Evolutionary conservation across 2,797 vertebrate species (phyloP).

Genomic region (Arnoldichthys spilopterus): DNA sequence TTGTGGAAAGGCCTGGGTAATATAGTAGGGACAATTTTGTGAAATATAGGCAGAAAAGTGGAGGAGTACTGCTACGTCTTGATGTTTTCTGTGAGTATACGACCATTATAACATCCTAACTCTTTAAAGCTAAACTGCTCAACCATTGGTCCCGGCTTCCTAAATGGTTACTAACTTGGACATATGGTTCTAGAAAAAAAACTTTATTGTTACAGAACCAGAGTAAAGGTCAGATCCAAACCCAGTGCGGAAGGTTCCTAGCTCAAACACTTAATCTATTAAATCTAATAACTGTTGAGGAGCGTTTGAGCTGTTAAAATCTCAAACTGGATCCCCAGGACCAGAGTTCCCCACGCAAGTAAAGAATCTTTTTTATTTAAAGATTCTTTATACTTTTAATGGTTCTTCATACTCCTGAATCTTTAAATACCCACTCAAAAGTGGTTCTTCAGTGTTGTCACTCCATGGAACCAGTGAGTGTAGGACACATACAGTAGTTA

Average conservation of each 20-base stretch:
- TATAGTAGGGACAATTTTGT: slow-evolving; percentile 46
- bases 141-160: neutral
- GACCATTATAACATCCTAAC: slow-evolving; percentile 26
- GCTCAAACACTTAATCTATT: too few species aligned
- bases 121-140: neutral
- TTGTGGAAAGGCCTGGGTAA: slow-evolving; percentile 51
- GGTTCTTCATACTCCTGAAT: neutral
- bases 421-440: neutral
- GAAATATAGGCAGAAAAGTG: slow-evolving; percentile 41
- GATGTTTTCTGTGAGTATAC: slow-evolving; percentile 36
- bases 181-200: neutral
- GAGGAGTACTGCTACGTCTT: slow-evolving; percentile 38
- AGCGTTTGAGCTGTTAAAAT: too few species aligned
- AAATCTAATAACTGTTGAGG: too few species aligned
- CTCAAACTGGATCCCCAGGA: too few species aligned
- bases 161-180: neutral
- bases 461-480: too few species aligned
- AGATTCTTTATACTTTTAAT: neutral
- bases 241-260: too few species aligned
- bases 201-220: neutral
- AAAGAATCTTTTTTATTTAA: neutral
- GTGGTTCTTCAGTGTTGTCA: too few species aligned
- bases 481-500: too few species aligned
- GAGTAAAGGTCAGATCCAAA: too few species aligned
- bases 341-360: too few species aligned